Percentiles rank a stretch among this genome's conserved stretches.
Evolutionary conservation across 2,113 vertebrate species (phyloP).

Genomic region (Apaloderma vittatum): DNA sequence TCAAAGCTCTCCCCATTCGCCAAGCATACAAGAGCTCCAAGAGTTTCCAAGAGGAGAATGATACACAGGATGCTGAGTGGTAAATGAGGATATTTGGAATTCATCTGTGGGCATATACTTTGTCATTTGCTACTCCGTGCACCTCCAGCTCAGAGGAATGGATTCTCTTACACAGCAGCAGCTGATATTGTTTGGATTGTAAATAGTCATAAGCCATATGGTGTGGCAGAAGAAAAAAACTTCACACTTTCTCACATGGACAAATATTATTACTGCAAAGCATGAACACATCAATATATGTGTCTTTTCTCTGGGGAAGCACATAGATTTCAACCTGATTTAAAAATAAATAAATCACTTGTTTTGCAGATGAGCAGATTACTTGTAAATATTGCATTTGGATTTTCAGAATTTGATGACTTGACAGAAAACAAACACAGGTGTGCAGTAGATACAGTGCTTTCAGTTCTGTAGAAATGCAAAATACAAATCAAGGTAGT

Average conservation of each 20-base stretch:
- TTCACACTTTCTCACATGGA: conserved; percentile 78
- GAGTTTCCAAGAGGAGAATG: conserved; percentile 7
- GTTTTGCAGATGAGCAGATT: conserved; percentile 26
- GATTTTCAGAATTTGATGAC: background rate
- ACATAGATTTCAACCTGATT: conserved; percentile 43
- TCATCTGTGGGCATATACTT: conserved; percentile 34
- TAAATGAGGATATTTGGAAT: conserved; percentile 46
- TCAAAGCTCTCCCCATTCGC: background rate
- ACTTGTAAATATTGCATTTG: conserved; percentile 32
- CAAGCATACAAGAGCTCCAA: background rate
- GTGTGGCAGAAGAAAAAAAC: conserved; percentile 71
- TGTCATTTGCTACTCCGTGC: conserved; percentile 41
- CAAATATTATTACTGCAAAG: conserved; percentile 83
- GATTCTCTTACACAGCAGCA: conserved; percentile 65
- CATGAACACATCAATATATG: conserved; percentile 77
- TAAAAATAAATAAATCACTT: conserved; percentile 43
- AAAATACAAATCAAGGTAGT: background rate
- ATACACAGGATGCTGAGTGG: conserved; percentile 5
- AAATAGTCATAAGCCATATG: conserved; percentile 83
- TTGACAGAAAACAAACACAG: background rate
- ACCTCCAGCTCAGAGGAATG: conserved; percentile 70
- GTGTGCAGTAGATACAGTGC: background rate
- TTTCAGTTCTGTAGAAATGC: background rate
- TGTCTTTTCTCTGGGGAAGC: conserved; percentile 67
- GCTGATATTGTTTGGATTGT: conserved; percentile 81